Conservation (phyloP, 2,888 invertebrate genomes). For the Ichneumoninae sp. region DNA sequence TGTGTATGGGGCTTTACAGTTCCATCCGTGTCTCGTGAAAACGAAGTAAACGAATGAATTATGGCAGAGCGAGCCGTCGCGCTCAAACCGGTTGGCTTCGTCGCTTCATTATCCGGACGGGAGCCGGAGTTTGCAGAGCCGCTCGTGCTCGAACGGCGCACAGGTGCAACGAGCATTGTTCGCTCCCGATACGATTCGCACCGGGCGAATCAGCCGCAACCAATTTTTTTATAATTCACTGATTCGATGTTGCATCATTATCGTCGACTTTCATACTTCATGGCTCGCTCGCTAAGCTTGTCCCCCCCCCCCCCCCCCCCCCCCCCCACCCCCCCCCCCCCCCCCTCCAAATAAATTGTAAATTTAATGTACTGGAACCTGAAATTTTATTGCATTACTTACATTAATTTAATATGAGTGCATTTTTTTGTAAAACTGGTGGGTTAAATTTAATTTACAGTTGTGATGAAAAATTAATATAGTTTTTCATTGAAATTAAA, state of each 20-base stretch:
- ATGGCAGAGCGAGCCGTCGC: constrained; percentile 41
- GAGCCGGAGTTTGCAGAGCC: neutral
- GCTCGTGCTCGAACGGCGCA: neutral
- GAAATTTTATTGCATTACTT: no score
- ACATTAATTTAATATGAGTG: no score
- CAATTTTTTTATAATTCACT: constrained; percentile 54
- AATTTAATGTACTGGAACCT: no score
- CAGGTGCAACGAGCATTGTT: constrained; percentile 50
- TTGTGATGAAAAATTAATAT: no score
- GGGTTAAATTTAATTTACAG: no score
- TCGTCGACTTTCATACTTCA: constrained; percentile 25
- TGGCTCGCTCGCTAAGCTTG: no score
- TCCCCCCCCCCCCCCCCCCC: no score
- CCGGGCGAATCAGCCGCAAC: constrained; percentile 68
- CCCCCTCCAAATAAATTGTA: no score
- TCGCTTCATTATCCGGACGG: constrained; percentile 47
- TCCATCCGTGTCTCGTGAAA: constrained; percentile 44
- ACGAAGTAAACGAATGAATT: constrained; percentile 59
- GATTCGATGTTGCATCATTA: constrained; percentile 35
- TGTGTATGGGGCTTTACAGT: constrained; percentile 14
- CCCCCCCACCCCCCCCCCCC: no score
- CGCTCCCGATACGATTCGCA: constrained; percentile 57
- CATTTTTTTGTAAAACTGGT: no score
- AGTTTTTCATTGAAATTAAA: no score
- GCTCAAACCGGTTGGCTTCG: constrained; percentile 43